phyloP scores from a whole-genome alignment of 2,888 invertebrate species.

The Cylindroiulus punctatus region DNA sequence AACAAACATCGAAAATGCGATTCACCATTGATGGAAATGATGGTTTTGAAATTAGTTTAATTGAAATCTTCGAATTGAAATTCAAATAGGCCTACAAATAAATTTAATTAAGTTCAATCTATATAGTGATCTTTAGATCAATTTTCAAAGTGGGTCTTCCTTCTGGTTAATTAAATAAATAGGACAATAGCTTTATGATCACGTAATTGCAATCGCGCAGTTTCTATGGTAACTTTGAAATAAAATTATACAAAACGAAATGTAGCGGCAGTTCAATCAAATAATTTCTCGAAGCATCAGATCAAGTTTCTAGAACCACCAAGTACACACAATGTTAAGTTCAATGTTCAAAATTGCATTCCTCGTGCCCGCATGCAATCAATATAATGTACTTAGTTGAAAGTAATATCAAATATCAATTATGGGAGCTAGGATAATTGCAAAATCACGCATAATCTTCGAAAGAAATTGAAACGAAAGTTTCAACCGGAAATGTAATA shows the following conservation, averaged over 20 bases:
- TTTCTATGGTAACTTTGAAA: background rate
- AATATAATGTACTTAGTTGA: background rate
- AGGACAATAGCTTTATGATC: background rate
- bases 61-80: too few relatives aligned
- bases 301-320: background rate
- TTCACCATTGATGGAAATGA: too few relatives aligned
- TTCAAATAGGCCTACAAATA: background rate
- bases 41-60: too few relatives aligned
- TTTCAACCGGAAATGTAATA: too few relatives aligned
- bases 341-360: background rate
- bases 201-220: background rate
- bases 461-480: background rate
- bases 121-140: background rate
- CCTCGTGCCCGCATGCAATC: background rate
- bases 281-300: background rate
- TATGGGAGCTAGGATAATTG: background rate
- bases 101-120: background rate
- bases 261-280: background rate
- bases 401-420: conserved; percentile 13
- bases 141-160: background rate
- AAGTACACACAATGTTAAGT: background rate
- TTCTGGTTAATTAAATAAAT: background rate
- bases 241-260: background rate
- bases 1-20: too few relatives aligned
- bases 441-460: background rate